Evolutionary conservation across 2,888 invertebrate genomes (phyloP).

Genomic region (Noctua fimbriata): DNA sequence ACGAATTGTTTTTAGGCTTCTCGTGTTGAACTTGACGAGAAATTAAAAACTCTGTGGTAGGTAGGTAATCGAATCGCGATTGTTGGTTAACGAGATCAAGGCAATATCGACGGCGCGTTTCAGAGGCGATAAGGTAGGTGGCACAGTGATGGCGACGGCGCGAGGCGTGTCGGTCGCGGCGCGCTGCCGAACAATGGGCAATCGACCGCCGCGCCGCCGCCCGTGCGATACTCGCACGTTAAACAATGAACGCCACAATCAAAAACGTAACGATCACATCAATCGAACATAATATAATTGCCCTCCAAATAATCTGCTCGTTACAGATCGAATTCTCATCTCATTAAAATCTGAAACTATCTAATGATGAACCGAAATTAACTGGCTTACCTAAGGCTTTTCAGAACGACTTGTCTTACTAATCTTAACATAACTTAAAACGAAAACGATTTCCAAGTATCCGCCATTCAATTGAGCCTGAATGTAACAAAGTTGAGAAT

Average conservation of each 20-base stretch:
- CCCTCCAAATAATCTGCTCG: conserved; percentile 46
- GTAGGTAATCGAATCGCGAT: conserved; percentile 82
- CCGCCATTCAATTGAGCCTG: too few relatives aligned
- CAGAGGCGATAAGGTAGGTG: conserved; percentile 85
- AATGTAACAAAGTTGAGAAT: not conserved
- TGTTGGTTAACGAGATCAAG: conserved; percentile 87
- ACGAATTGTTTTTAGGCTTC: conserved; percentile 65
- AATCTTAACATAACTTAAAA: not conserved
- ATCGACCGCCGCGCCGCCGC: conserved; percentile 79
- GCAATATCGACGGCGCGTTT: conserved; percentile 80
- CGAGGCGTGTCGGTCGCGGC: conserved; percentile 88
- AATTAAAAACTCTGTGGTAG: conserved; percentile 81
- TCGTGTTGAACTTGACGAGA: conserved; percentile 70
- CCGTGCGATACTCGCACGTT: conserved; percentile 64
- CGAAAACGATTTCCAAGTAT: not conserved
- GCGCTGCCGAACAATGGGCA: conserved; percentile 86
- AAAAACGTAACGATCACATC: conserved; percentile 62
- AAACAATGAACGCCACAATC: conserved; percentile 65
- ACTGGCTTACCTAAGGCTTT: not conserved
- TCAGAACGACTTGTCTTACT: not conserved
- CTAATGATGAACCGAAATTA: not conserved
- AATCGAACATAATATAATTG: conserved; percentile 55
- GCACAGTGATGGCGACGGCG: conserved; percentile 81
- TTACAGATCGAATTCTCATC: conserved; percentile 20
- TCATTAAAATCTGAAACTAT: conserved; percentile 28